These are phyloP conservation scores for Brachionus koreanus DNA, from an alignment of 1,140 invertebrate genomes.

Conservation along the genomic window DNA sequence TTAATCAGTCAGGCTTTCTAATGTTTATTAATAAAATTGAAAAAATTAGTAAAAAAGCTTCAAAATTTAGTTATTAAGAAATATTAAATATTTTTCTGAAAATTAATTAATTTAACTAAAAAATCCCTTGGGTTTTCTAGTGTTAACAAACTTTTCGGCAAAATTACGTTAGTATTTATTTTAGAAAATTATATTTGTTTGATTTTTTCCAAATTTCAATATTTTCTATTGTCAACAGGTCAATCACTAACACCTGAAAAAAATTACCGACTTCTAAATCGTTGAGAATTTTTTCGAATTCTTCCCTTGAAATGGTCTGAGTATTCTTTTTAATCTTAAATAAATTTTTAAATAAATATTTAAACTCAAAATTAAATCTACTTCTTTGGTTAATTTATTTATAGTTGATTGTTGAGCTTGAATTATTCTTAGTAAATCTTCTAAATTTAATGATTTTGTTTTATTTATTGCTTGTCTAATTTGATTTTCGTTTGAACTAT, in stretches of 20 bases:
- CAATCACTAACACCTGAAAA: neutral
- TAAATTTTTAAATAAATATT: neutral
- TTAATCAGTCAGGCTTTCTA: too few relatives aligned
- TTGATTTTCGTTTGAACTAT: neutral
- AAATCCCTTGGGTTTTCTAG: too few relatives aligned
- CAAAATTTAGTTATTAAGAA: too few relatives aligned
- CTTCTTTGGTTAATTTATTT: constrained; percentile 18
- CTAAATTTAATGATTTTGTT: neutral
- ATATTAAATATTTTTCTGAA: too few relatives aligned
- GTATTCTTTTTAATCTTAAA: constrained; percentile 4
- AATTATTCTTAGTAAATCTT: constrained; percentile 21
- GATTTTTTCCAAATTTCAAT: too few relatives aligned
- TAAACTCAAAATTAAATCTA: neutral
- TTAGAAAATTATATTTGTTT: too few relatives aligned
- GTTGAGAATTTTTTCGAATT: constrained; percentile 15
- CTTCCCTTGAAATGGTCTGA: neutral
- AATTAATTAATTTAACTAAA: too few relatives aligned
- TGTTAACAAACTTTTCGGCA: too few relatives aligned
- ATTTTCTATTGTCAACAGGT: too few relatives aligned
- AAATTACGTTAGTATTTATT: too few relatives aligned
- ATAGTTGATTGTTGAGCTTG: neutral
- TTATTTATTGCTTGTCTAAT: neutral
- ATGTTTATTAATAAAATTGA: too few relatives aligned
- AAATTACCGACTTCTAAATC: neutral
- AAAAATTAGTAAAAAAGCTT: too few relatives aligned